Evolutionary conservation across 2,797 vertebrate genomes (phyloP), one percentile per base, ranked within the genome.

Genomic region (Xenops minutus): DNA sequence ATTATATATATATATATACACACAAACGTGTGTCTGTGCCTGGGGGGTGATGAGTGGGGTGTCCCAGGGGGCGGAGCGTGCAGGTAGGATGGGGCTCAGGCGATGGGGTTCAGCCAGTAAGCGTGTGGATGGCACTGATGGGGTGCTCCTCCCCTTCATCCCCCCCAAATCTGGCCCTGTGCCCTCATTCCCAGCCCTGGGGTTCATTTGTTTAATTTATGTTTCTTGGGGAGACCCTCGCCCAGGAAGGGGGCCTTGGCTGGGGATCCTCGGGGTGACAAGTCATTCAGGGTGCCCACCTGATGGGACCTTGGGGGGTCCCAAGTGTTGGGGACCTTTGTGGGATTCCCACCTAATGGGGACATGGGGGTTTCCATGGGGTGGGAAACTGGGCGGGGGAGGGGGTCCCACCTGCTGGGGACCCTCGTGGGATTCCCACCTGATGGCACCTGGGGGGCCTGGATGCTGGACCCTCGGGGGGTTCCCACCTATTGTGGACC

Each of bases 1-100:
- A 85, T 39, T 39, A 89, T 54, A 90, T 39, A 89, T 71, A 88
- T 46, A 88, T 56, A 88, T 52, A 88, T 27, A 94, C 12, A 85
- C 4, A 88, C 43, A 58, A 19, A 9, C 0, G 8, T 10, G 52
- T 72, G 46, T 84, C 73, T 59, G 29, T 64, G 69, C 55, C 46
- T 58, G 6, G 27, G 39, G 27, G 10, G 2, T 7, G 17, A 17
- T 5, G 69, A 24, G 69, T 54, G 63, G 6, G 10, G 15, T 39
- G 55, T 54, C 48, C 43, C 12, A 1, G 16, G 36, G 29, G 51
- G 15, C 5, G 61, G 73, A 56, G 59, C 32, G 29, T 51, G 9
- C 48, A 8, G 13, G 13, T 54, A 2, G 36, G 48, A n/a, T 74
- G 68, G 49, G 62, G 56, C 63, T 74, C 76, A 62, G 75, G 69